Evolutionary conservation across 2,113 vertebrate genomes (phyloP).

Genomic region (Dromaius novaehollandiae): DNA sequence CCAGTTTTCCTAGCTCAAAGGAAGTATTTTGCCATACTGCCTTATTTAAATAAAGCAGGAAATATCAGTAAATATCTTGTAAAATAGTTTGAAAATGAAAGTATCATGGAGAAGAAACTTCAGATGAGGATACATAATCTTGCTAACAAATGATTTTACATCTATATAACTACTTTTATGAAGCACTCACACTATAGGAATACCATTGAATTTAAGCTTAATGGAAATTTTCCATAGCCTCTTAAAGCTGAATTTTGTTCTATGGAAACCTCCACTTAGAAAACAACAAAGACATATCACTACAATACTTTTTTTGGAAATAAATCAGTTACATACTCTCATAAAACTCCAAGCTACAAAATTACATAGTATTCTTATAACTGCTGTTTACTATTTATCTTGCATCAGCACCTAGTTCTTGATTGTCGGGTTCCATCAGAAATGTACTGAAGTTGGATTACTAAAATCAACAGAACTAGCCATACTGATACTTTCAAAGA

Average conservation of each 20-base stretch:
- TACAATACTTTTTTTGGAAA: not conserved
- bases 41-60: constrained; percentile 17
- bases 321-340: not conserved
- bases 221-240: not conserved
- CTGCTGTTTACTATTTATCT: not conserved
- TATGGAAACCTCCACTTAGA: not conserved
- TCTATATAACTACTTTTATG: not conserved
- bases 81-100: not conserved
- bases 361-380: not conserved
- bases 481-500: not conserved
- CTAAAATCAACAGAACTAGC: not conserved
- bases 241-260: not conserved
- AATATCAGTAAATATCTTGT: not conserved
- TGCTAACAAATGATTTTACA: not conserved
- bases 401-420: not conserved
- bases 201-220: not conserved
- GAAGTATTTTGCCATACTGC: not conserved
- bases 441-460: not conserved
- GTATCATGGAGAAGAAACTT: not conserved
- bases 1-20: not conserved
- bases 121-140: not conserved
- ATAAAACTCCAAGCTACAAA: not conserved
- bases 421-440: not conserved
- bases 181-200: not conserved
- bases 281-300: not conserved